Conservation (phyloP, 2,888 invertebrate genomes). For the Hypsopygia costalis region DNA sequence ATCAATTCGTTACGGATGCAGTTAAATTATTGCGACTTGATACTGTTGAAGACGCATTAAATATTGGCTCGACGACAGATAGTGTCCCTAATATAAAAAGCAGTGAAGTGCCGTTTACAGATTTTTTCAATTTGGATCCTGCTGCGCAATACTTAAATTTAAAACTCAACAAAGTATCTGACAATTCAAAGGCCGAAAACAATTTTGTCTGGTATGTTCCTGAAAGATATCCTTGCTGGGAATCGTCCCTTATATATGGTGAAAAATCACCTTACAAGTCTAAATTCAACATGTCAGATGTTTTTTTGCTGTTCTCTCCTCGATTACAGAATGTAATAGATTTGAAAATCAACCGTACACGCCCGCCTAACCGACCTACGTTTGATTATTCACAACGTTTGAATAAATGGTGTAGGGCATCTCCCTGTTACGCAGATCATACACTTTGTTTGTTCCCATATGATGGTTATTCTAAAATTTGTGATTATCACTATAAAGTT, state of each 20-base stretch:
- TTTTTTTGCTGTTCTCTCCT: conserved; percentile 43
- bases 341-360: conserved; percentile 2
- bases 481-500: conserved; percentile 43
- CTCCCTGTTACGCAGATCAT: conserved; percentile 68
- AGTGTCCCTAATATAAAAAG: no score
- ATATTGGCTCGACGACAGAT: no score
- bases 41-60: no score
- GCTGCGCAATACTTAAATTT: conserved; percentile 27
- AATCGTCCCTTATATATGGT: conserved; percentile 57
- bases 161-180: neutral
- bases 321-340: conserved; percentile 46
- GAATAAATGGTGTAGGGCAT: conserved; percentile 61
- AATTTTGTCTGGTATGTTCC: conserved; percentile 53
- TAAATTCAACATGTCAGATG: conserved; percentile 6
- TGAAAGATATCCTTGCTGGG: conserved; percentile 61
- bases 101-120: conserved; percentile 19
- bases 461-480: conserved; percentile 40
- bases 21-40: neutral
- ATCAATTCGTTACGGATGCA: conserved; percentile 13
- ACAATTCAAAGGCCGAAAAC: no score
- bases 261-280: conserved; percentile 15
- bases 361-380: neutral
- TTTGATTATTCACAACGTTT: neutral
- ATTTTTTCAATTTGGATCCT: conserved; percentile 54
- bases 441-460: conserved; percentile 59